Evolutionary conservation across 2,797 vertebrate species (phyloP).

Genomic region (Euphonia xanthogaster): DNA sequence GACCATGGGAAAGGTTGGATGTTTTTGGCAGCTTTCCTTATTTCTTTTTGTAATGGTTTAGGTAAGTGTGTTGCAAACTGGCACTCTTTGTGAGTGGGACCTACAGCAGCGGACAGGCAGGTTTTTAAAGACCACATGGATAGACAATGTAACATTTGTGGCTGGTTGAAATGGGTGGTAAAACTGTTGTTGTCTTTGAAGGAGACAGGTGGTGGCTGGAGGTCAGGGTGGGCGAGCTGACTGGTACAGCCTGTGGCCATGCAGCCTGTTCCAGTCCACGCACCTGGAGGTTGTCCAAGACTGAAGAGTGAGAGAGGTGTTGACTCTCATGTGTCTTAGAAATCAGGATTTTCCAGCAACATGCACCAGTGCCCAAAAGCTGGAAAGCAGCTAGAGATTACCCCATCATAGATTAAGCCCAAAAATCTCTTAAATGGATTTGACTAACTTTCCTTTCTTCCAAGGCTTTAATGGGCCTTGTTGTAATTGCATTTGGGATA

Average conservation of each 20-base stretch:
- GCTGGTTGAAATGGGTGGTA: not conserved
- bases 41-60: not conserved
- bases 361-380: not conserved
- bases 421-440: not conserved
- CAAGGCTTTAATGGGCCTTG: not conserved
- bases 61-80: not conserved
- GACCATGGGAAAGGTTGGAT: not conserved
- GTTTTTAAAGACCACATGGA: not conserved
- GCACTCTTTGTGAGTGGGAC: not conserved
- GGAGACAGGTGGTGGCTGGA: not conserved
- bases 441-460: not conserved
- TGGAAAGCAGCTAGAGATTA: not conserved
- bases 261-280: not conserved
- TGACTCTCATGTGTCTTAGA: not conserved
- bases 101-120: not conserved
- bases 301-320: not conserved
- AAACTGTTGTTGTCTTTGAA: not conserved
- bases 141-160: not conserved
- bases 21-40: not conserved
- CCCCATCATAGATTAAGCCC: not conserved
- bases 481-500: not conserved
- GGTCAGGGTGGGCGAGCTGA: accelerated
- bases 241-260: not conserved
- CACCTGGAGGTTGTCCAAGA: not conserved
- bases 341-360: not conserved